These are phyloP conservation scores for Bellardia pandia DNA, from an alignment of 2,888 invertebrate genomes.

Conservation along the genomic window DNA sequence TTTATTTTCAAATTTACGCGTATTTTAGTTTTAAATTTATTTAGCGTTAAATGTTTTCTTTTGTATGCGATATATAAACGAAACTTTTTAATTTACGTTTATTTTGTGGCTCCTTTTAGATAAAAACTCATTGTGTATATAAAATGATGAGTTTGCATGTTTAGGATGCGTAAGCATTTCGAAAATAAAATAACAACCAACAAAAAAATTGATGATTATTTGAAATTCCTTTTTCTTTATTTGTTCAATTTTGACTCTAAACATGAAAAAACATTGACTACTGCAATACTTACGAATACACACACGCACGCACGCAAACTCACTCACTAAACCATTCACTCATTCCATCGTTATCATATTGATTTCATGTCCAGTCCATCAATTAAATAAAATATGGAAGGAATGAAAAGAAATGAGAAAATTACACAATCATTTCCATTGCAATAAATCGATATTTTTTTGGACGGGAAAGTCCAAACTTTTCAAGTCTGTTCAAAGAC, in stretches of 20 bases:
- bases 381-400: constrained; percentile 51
- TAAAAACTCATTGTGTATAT: constrained; percentile 2
- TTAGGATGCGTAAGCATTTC: constrained; percentile 42
- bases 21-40: constrained; percentile 27
- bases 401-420: constrained; percentile 17
- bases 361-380: constrained; percentile 68
- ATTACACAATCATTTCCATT: constrained; percentile 31
- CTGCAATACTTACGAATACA: constrained; percentile 52
- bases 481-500: not conserved
- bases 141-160: constrained; percentile 34
- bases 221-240: constrained; percentile 16
- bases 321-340: not conserved
- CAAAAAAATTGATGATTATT: constrained; percentile 8
- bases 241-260: constrained; percentile 27
- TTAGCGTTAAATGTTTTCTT: constrained; percentile 34
- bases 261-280: constrained; percentile 56
- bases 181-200: constrained; percentile 16
- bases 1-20: not conserved
- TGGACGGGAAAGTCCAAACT: constrained; percentile 27
- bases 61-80: not conserved
- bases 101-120: constrained; percentile 15
- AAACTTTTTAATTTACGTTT: constrained; percentile 35
- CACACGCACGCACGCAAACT: not conserved
- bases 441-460: constrained; percentile 45
- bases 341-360: constrained; percentile 57